Evolutionary conservation across 2,888 invertebrate species (phyloP).

Genomic region (Eudasyphora cyanicolor): DNA sequence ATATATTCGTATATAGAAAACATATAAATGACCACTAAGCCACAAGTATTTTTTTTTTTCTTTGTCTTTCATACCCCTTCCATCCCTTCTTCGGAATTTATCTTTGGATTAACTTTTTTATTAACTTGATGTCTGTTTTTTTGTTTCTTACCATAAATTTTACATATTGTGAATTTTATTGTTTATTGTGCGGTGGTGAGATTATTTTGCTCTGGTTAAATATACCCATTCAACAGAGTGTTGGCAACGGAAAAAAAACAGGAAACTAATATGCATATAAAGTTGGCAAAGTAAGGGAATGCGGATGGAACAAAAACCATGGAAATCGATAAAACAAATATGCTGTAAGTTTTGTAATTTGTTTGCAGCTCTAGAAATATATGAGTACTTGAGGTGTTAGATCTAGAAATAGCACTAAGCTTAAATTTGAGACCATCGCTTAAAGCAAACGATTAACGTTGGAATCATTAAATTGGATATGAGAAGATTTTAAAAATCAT

Average conservation of each 20-base stretch:
- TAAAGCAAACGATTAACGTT: no score
- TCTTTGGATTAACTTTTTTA: constrained; percentile 52
- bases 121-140: neutral
- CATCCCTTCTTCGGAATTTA: constrained; percentile 22
- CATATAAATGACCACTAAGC: constrained; percentile 14
- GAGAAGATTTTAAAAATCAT: no score
- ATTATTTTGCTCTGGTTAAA: neutral
- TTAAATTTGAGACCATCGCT: no score
- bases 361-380: no score
- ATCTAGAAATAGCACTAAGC: no score
- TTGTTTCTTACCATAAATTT: neutral
- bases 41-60: constrained; percentile 5
- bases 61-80: no score
- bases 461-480: no score
- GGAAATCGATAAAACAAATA: no score
- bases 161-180: constrained; percentile 13
- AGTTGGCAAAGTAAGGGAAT: neutral
- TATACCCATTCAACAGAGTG: neutral
- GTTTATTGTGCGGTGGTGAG: constrained; percentile 2
- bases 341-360: no score
- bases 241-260: neutral
- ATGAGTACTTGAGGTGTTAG: no score
- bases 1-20: no score
- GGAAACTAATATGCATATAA: neutral
- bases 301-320: no score